Evolutionary conservation across 2,797 vertebrate genomes (phyloP), one percentile per base, ranked within the genome.

Genomic region (Sitta carolinensis): DNA sequence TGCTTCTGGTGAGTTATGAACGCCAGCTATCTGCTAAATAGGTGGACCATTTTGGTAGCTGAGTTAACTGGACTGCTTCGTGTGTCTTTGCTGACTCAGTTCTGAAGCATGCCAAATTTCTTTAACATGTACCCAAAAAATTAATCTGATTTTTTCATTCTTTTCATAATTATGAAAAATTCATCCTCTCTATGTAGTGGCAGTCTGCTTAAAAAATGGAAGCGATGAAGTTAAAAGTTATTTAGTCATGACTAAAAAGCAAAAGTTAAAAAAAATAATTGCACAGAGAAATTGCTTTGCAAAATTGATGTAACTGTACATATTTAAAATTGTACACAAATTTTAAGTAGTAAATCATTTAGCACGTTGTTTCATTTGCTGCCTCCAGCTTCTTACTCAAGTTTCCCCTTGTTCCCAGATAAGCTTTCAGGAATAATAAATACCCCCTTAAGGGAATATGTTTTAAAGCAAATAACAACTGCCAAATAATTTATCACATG

Each of bases 381-480:
- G 66, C 86, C 93, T 89, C 63, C 93, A 89, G 36, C 42, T 50
- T 91, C 90, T 90, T 91, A 55, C 58, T 59, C 55, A 51, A 69
- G 32, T 61, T 57, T 95, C 68, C 90, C 47, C 78, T 93, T 92
- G 75, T 92, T 92, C 83, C 70, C 84, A 84, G 69, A 94, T 91
- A 79, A 95, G 84, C 88, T 92, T 92, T 95, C 77, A 89, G 77
- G 87, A 94, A 80, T 96, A 96, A 96, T 92, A 94, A 97, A 96
- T 94, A 93, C 16, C 51, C 52, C 80, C 95, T 94, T 77, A 93
- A 89, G 93, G 81, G 93, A 36, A 85, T 91, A 85, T 90, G 89
- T 95, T 96, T 96, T 96, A 96, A 94, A 96, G 89, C 70, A 96
- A 94, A 91, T 92, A 84, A 89, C 51, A 76, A 96, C 77, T 94